phyloP scores from a whole-genome alignment of 1,140 invertebrate genomes.

The Euschistus heros region DNA sequence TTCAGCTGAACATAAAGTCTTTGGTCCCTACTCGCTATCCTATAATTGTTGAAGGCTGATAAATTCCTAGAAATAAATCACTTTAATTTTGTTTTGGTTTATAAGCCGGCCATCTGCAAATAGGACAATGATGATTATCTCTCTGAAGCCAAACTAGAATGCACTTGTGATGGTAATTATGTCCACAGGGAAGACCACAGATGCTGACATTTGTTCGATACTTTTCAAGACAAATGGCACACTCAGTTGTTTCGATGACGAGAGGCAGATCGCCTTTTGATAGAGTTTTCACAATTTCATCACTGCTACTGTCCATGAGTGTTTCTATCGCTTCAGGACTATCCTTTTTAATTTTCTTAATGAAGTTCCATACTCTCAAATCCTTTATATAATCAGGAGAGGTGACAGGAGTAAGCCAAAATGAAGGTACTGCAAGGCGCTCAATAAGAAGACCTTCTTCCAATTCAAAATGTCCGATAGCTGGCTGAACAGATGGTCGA shows the following conservation, averaged over 20 bases:
- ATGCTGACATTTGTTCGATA: conserved; percentile 36
- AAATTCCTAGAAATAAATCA: neutral
- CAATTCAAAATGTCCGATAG: conserved; percentile 32
- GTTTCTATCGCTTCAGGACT: conserved; percentile 18
- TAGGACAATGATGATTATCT: conserved; percentile 45
- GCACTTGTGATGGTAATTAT: conserved; percentile 43
- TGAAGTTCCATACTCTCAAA: conserved; percentile 40
- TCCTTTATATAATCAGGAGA: conserved; percentile 40
- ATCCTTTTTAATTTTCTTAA: conserved; percentile 5
- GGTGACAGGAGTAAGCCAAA: conserved; percentile 40
- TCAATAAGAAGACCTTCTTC: conserved; percentile 36
- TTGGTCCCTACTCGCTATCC: conserved; percentile 7
- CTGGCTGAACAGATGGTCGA: conserved; percentile 30
- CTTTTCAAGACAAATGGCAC: conserved; percentile 44
- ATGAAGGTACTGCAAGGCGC: conserved; percentile 38
- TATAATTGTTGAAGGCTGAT: neutral
- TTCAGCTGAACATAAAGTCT: neutral
- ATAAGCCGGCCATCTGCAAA: conserved; percentile 45
- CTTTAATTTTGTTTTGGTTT: conserved; percentile 24
- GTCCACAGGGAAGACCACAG: conserved; percentile 44
- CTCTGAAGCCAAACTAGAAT: conserved; percentile 41
- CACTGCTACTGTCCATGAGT: conserved; percentile 10
- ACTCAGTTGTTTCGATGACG: conserved; percentile 33
- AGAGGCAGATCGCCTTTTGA: conserved; percentile 15
- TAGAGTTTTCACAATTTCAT: conserved; percentile 5